Evolutionary conservation across 2,797 vertebrate species (phyloP), one percentile per base, ranked within the genome.

Genomic region (Taenioides sp.): DNA sequence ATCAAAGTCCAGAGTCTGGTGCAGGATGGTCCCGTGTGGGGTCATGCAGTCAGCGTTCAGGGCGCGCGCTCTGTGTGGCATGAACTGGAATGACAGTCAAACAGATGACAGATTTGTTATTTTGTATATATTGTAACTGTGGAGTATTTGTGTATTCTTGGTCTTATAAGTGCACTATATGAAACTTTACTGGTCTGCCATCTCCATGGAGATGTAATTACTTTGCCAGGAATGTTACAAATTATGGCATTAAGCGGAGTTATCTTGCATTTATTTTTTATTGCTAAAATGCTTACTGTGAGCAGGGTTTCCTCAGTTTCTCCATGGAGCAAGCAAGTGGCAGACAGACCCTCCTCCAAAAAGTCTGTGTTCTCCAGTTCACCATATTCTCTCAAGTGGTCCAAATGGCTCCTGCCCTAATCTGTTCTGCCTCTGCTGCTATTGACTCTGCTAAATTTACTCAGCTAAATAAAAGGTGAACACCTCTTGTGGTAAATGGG

Each of bases 1-100:
- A 20, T 99, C 98, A 17, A 98, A 98, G 88, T 98, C 98, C 93
- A 99, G 71, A 0, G 95, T 97, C 69, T 98, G 98, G 86, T 98
- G 97, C 70, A 98, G 93, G 69, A 97, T 93, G 27, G 96, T 95
- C 75, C 97, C 96, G 0, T 95, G 97, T 0, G 97, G 96, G 5
- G 96, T 96, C 95, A 97, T 90, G 59, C 98, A 99, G 92, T 98
- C 95, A 0, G 95, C 89, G 17, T 95, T 95, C 61, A 95, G 59
- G 5, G 95, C 92, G 67, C 93, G 93, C 0, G 93, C 93, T 88
- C 97, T 93, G 89, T 98, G 97, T 0, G 97, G 97, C 91, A 99
- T 94, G 81, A 99, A 99, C 98, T 99, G 91, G 71, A 87, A 91
- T 67, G 84, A 62, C 6, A 80, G 31, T 25, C 16, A 28, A 20